Conservation (phyloP, 2,797 vertebrate species). For the Sebastes wilsoni region DNA sequence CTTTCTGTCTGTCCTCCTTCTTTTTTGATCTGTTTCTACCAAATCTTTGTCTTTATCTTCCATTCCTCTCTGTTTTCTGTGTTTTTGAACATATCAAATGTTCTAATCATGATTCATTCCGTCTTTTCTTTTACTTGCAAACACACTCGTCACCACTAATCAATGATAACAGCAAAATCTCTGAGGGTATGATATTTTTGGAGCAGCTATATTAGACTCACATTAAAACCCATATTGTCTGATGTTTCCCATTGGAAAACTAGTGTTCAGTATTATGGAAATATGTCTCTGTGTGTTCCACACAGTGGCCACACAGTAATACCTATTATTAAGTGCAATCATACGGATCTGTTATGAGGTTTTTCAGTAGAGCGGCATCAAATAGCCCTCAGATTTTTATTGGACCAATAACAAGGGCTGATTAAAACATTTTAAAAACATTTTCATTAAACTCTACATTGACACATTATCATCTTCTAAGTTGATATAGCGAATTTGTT, state of each 20-base stretch:
- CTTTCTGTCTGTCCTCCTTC: neutral
- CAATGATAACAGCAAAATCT: constrained; percentile 21
- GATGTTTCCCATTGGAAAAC: constrained; percentile 31
- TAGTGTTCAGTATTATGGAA: constrained; percentile 21
- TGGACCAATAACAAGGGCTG: neutral
- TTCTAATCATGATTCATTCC: neutral
- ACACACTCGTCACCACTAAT: neutral
- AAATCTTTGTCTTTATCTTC: neutral
- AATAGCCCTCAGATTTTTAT: constrained; percentile 15
- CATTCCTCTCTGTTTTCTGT: neutral
- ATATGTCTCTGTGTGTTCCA: neutral
- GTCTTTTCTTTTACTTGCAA: neutral
- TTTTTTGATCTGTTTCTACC: neutral
- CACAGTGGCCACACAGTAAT: constrained; percentile 6
- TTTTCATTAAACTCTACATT: no score
- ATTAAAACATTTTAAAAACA: neutral
- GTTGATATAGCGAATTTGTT: neutral
- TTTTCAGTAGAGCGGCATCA: constrained; percentile 14
- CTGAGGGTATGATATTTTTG: neutral
- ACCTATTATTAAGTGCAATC: constrained; percentile 40
- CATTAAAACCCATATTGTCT: constrained; percentile 9
- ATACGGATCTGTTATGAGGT: constrained; percentile 2
- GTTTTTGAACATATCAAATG: neutral
- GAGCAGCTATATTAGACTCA: neutral
- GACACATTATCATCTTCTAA: neutral